Evolutionary conservation across 2,888 invertebrate species (phyloP), one percentile per base, ranked within the genome.

Genomic region (Craniophora ligustri): DNA sequence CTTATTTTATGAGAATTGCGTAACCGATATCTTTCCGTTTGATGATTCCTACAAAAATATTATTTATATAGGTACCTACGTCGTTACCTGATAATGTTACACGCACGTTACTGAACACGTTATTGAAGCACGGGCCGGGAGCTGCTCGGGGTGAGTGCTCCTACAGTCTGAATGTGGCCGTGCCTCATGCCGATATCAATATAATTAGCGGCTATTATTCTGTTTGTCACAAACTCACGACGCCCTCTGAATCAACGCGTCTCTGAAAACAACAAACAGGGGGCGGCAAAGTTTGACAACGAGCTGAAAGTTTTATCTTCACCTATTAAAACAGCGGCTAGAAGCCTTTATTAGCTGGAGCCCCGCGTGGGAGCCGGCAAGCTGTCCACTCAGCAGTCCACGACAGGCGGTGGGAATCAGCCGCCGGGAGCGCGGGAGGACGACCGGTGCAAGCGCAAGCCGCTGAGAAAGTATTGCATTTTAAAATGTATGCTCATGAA

Each of bases 401-500:
- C n/a, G n/a, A n/a, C n/a, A 15, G 8, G 40, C 14, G 23, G 31
- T 13, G 3, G 6, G 15, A 46, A 34, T 19, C 26, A 11, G 19
- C 11, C 30, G 7, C 2, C n/a, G n/a, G n/a, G 3, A 13, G 11
- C 15, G 44, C n/a, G 40, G 31, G 35, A 23, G 44, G 42, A 45
- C 38, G 47, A 55, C 51, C 41, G 46, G 28, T 39, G 15, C 46
- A 56, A 31, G 38, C 44, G 21, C 47, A 36, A 44, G 46, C 38
- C 47, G 13, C 42, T 30, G 32, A 49, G 50, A 46, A 55, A 42
- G 47, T 54, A 58, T 63, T 47, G 21, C 58, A 59, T 69, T 55
- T 59, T 35, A 54, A 60, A 67, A 64, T 60, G 41, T 46, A 32
- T 39, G 46, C 38, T 55, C 60, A 64, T 70, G 60, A 71, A 67